Evolutionary conservation across 2,888 invertebrate genomes (phyloP).

Genomic region (Neoscelio sp.): DNA sequence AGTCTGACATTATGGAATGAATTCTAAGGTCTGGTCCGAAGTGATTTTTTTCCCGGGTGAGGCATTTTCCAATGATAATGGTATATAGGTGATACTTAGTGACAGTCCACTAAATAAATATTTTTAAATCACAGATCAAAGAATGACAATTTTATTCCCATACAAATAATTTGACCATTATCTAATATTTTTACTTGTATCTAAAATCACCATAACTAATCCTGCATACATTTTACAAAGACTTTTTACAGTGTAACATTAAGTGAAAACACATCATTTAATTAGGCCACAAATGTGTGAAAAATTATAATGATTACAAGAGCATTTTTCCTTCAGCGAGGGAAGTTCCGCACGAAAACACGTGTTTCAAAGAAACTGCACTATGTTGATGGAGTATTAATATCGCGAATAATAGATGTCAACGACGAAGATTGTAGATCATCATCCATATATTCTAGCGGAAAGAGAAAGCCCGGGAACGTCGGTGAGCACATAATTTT

Average conservation of each 20-base stretch:
- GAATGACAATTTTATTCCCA: too few species aligned
- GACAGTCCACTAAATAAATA: too few species aligned
- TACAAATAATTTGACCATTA: too few species aligned
- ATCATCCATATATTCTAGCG: conserved; percentile 48
- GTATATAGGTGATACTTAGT: too few species aligned
- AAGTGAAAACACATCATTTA: conserved; percentile 3
- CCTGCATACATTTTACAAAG: not conserved
- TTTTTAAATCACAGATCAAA: too few species aligned
- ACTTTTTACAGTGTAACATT: not conserved
- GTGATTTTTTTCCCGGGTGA: too few species aligned
- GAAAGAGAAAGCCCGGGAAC: conserved; percentile 36
- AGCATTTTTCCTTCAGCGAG: not conserved
- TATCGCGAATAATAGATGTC: conserved; percentile 59
- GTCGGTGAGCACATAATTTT: conserved; percentile 60
- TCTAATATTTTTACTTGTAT: too few species aligned
- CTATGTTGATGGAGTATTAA: conserved; percentile 54
- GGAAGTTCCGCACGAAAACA: conserved; percentile 37
- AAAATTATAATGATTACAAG: not conserved
- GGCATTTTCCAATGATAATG: too few species aligned
- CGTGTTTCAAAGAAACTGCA: conserved; percentile 36
- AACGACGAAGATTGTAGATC: conserved; percentile 51
- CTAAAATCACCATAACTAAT: too few species aligned
- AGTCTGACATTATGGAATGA: too few species aligned
- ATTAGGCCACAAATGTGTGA: not conserved
- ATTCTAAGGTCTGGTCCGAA: too few species aligned